A percentile compares a stretch with the other conserved stretches of the same genome.
phyloP scores from a whole-genome alignment of 1,140 invertebrate genomes.

The Maconellicoccus hirsutus region DNA sequence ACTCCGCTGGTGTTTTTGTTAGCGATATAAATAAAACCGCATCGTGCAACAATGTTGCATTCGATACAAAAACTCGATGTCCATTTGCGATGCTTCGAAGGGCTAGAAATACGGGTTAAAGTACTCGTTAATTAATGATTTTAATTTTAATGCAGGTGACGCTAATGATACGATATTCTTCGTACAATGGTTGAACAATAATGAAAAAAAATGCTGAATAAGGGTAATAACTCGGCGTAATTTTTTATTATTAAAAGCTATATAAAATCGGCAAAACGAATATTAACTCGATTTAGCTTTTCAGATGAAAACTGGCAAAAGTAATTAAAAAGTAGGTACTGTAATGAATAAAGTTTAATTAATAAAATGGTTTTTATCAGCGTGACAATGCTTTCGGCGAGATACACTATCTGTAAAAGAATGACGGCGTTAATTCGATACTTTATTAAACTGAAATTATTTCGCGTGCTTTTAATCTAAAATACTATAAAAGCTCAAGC shows the following conservation, averaged over 20 bases:
- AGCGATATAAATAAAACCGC: too few species aligned
- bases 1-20: too few species aligned
- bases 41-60: too few species aligned
- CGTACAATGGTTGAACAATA: not conserved
- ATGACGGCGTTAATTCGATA: not conserved
- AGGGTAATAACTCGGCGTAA: not conserved
- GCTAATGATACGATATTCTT: not conserved
- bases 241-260: slow-evolving; percentile 6
- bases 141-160: not conserved
- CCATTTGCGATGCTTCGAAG: too few species aligned
- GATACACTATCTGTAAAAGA: not conserved
- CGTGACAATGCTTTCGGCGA: not conserved
- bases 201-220: not conserved
- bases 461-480: not conserved
- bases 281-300: not conserved
- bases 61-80: too few species aligned
- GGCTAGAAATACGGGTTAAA: too few species aligned
- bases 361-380: slow-evolving; percentile 4
- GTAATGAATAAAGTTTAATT: slow-evolving; percentile 10
- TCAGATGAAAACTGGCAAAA: not conserved
- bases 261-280: slow-evolving; percentile 9
- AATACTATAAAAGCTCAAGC: too few species aligned
- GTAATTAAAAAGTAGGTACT: not conserved
- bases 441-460: slow-evolving; percentile 1
- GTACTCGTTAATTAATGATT: not conserved